Evolutionary conservation across 2,888 invertebrate species (phyloP), one percentile per base, ranked within the genome.

Genomic region (Tipula lateralis): DNA sequence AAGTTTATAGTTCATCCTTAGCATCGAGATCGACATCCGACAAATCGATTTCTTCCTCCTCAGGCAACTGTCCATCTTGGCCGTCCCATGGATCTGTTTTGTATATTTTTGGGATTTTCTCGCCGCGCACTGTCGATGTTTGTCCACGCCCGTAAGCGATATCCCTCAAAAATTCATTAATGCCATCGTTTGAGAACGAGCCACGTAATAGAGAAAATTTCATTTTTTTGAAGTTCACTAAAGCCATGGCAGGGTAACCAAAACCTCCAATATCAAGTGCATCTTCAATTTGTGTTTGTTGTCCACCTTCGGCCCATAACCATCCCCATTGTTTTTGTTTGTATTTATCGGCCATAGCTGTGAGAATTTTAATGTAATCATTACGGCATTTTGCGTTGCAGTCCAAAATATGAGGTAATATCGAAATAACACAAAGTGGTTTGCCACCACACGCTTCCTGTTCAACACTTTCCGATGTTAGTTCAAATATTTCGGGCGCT

Each of bases 241-340:
- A 98, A 5, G 98, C 98, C 95, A 99, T 95, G 0, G 99, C 99
- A 1, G 99, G 99, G 90, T 99, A 99, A 9, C 99, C 99, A 90
- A 99, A 99, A 5, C 94, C 99, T 86, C 99, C 99, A 86, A 99
- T 95, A 88, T 97, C 99, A 39, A 99, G 90, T 0, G 97, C 93
- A 86, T 94, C 94, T 89, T 99, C 99, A 19, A 99, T 89, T 0
- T 94, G 93, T 0, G 92, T 89, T 89, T 99, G 99, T 1, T 95
- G 92, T 9, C 94, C 96, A 80, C 97, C 99, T 89, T 99, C 99
- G 1, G 96, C 91, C 99, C 99, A 99, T 12, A 96, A 91, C 98
- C 99, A 99, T 93, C 98, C 98, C 98, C 99, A 99, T 91, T 94
- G 93, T 90, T 97, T 97, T 91, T 95, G 95, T 91, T 98, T 99